phyloP scores from a whole-genome alignment of 2,797 vertebrate species.

The Propithecus perrieri region DNA sequence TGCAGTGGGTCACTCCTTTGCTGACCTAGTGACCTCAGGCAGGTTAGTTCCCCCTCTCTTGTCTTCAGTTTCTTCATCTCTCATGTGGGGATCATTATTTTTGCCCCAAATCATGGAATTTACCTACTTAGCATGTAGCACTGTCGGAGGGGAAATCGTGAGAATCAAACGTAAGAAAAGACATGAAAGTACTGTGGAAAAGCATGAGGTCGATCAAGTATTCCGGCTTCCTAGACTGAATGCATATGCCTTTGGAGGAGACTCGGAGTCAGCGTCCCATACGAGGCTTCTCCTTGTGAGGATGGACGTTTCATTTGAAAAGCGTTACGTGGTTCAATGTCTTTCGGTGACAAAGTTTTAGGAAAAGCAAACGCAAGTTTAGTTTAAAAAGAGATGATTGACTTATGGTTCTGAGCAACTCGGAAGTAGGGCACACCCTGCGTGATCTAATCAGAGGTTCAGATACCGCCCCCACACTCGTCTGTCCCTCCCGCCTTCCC shows the following conservation, averaged over 20 bases:
- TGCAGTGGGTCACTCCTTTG: background rate
- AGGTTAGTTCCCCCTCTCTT: background rate
- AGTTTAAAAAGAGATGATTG: background rate
- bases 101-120: background rate
- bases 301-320: background rate
- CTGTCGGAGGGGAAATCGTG: background rate
- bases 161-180: background rate
- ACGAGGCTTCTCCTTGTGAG: background rate
- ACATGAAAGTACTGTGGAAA: background rate
- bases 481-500: background rate
- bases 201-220: background rate
- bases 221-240: background rate
- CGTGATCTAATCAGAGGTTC: background rate
- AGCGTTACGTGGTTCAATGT: background rate
- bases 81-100: background rate
- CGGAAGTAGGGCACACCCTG: background rate
- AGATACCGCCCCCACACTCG: background rate
- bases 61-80: background rate
- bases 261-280: rapidly evolving
- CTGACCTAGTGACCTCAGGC: background rate
- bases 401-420: background rate
- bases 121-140: background rate
- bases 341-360: background rate
- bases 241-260: background rate
- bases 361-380: background rate